A percentile compares a stretch with the other conserved stretches of the same genome.
Conservation (phyloP, 2,113 vertebrate species). For the Oncorhynchus keta region DNA sequence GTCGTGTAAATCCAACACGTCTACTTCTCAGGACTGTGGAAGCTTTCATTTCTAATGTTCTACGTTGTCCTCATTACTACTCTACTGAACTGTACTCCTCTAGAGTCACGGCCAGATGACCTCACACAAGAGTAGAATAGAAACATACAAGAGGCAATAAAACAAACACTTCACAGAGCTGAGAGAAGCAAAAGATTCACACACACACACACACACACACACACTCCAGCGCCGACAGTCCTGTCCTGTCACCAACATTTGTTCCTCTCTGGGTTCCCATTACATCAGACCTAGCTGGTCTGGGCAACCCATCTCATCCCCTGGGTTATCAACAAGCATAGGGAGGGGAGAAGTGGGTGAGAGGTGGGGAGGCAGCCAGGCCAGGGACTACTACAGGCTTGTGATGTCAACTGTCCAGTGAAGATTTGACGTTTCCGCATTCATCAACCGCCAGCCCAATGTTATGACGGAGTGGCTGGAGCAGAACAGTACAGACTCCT, state of each 20-base stretch:
- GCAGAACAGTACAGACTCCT: too few relatives aligned
- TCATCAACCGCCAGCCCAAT: too few relatives aligned
- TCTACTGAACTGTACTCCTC: neutral
- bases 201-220: neutral
- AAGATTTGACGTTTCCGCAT: neutral
- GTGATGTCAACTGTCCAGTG: slow-evolving; percentile 22
- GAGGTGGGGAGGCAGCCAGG: slow-evolving; percentile 11
- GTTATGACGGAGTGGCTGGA: too few relatives aligned
- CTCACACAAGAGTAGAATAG: slow-evolving; percentile 34
- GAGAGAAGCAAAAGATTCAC: slow-evolving; percentile 31
- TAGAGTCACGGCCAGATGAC: slow-evolving; percentile 39
- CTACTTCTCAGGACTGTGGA: neutral
- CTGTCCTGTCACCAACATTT: slow-evolving; percentile 66
- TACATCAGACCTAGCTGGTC: slow-evolving; percentile 55
- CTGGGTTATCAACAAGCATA: slow-evolving; percentile 62
- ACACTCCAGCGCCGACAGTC: slow-evolving; percentile 48
- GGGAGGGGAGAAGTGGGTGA: slow-evolving; percentile 19
- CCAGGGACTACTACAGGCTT: slow-evolving; percentile 5
- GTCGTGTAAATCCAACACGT: slow-evolving; percentile 29
- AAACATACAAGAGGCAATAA: slow-evolving; percentile 58
- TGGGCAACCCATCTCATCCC: slow-evolving; percentile 63
- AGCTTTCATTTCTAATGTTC: slow-evolving; percentile 43
- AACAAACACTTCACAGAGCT: slow-evolving; percentile 62
- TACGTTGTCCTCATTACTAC: slow-evolving; percentile 21
- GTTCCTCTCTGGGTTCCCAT: slow-evolving; percentile 67